A percentile compares a stretch with the other conserved stretches of the same genome.
These are phyloP conservation scores for Mythimna albipuncta DNA, from an alignment of 2,888 invertebrate species.

Conservation along the genomic window DNA sequence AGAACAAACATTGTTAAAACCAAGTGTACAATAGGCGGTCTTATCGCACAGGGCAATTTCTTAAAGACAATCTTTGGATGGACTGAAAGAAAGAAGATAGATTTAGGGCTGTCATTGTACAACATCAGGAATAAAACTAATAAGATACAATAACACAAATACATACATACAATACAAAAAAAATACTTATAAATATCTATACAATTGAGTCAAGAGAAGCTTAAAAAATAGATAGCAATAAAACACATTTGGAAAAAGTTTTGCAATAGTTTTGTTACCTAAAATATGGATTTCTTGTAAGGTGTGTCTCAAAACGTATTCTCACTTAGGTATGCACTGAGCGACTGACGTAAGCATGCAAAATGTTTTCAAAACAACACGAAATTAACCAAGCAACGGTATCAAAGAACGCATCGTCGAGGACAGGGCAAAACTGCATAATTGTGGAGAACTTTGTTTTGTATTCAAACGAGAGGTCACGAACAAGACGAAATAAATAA, in stretches of 20 bases:
- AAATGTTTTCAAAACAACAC: conserved; percentile 36
- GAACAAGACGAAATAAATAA: conserved; percentile 33
- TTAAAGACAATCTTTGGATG: no score
- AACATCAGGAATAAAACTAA: no score
- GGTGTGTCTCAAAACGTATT: neutral
- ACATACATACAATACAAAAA: no score
- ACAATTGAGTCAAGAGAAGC: no score
- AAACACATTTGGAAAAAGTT: neutral
- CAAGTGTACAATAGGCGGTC: no score
- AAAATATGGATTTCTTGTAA: neutral
- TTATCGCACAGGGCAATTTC: no score
- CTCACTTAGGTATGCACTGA: neutral
- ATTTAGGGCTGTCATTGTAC: no score
- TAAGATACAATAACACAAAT: no score
- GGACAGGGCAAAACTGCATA: conserved; percentile 31
- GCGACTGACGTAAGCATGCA: conserved; percentile 12
- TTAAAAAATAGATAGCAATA: neutral
- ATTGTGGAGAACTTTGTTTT: conserved; percentile 33
- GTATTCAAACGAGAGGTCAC: conserved; percentile 49
- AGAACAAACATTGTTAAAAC: no score
- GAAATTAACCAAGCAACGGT: conserved; percentile 50
- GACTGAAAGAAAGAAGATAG: no score
- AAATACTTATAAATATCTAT: no score
- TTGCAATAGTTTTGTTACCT: neutral
- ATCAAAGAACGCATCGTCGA: conserved; percentile 39